Percentiles rank a stretch among this genome's conserved stretches.
These are phyloP conservation scores for Conopomorpha cramerella DNA, from an alignment of 1,140 invertebrate genomes.

Conservation along the genomic window DNA sequence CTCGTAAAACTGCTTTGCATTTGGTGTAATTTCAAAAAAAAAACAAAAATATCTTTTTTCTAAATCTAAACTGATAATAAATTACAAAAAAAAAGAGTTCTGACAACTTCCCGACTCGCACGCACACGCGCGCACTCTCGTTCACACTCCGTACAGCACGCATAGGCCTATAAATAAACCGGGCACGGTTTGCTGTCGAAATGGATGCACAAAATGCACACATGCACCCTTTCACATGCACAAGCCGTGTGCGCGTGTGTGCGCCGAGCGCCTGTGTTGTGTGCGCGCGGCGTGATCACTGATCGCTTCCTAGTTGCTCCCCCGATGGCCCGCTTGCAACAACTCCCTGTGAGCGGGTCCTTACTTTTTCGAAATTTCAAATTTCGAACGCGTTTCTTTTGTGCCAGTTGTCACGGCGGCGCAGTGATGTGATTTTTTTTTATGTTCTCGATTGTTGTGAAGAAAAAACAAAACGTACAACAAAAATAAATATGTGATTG, in stretches of 20 bases:
- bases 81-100: constrained; percentile 1
- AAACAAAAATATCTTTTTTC: not conserved
- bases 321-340: constrained; percentile 52
- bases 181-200: constrained; percentile 36
- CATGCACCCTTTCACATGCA: constrained; percentile 3
- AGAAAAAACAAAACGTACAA: no score
- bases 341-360: constrained; percentile 48
- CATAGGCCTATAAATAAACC: constrained; percentile 25
- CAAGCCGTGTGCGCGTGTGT: constrained; percentile 10
- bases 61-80: not conserved
- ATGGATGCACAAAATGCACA: constrained; percentile 20
- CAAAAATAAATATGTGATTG: no score
- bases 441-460: no score
- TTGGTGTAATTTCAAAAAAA: not conserved
- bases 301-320: constrained; percentile 51
- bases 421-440: no score
- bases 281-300: constrained; percentile 22
- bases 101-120: not conserved
- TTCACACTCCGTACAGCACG: constrained; percentile 10
- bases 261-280: constrained; percentile 21
- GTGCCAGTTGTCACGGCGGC: no score
- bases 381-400: no score
- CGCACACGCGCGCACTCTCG: constrained; percentile 5
- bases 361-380: constrained; percentile 28
- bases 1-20: not conserved